Conservation (phyloP, 2,797 vertebrate genomes). For the Pseudocheirus occidentalis region DNA sequence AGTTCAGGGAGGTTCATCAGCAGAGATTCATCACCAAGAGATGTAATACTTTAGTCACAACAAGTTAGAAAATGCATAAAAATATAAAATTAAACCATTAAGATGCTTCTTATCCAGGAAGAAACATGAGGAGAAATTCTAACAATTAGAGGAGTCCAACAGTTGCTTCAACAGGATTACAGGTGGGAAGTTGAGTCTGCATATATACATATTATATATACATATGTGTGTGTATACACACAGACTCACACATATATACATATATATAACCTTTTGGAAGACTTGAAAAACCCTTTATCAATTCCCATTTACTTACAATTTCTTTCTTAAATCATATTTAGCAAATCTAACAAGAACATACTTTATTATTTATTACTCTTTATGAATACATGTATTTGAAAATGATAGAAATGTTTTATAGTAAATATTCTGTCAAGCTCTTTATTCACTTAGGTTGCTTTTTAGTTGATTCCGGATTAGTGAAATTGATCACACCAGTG, state of each 20-base stretch:
- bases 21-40: background rate
- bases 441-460: background rate
- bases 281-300: background rate
- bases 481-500: background rate
- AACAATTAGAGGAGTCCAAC: background rate
- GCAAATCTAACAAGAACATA: background rate
- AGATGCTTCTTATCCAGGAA: background rate
- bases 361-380: background rate
- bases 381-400: background rate
- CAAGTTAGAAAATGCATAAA: background rate
- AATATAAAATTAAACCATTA: background rate
- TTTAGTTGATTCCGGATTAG: background rate
- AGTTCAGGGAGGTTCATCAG: background rate
- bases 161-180: background rate
- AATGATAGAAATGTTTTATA: background rate
- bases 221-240: too few relatives aligned
- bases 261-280: background rate
- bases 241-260: rapidly evolving
- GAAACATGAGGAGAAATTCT: background rate
- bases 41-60: background rate
- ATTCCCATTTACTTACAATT: background rate
- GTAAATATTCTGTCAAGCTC: background rate
- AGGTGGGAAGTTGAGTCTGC: background rate
- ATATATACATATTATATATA: too few relatives aligned
- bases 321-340: background rate